These are phyloP conservation scores for Epinotia demarniana DNA, from an alignment of 2,888 invertebrate species.

Conservation along the genomic window DNA sequence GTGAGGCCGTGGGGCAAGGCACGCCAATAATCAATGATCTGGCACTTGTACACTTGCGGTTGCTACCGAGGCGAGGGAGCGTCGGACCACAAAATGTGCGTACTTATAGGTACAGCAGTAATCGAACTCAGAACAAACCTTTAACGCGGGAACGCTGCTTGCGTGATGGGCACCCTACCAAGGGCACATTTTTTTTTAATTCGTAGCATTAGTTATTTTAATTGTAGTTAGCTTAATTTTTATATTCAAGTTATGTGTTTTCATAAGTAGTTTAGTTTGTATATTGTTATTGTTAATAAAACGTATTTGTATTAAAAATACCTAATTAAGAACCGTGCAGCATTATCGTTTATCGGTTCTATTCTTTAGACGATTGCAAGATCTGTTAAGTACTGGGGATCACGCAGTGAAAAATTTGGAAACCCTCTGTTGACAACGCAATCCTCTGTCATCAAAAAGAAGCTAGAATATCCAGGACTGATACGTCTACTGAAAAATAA, in stretches of 20 bases:
- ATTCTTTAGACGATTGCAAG: neutral
- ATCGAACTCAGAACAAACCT: neutral
- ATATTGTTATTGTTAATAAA: too few relatives aligned
- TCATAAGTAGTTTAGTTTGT: too few relatives aligned
- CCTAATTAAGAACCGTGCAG: neutral
- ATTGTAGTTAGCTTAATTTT: too few relatives aligned
- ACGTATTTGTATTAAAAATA: too few relatives aligned
- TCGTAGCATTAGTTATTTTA: too few relatives aligned
- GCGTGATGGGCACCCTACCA: too few relatives aligned
- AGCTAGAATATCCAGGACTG: neutral
- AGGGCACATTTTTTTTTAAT: too few relatives aligned
- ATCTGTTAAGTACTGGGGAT: too few relatives aligned
- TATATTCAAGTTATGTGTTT: too few relatives aligned
- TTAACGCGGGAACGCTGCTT: too few relatives aligned
- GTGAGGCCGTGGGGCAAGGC: constrained; percentile 15
- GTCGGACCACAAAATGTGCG: neutral
- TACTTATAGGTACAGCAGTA: neutral
- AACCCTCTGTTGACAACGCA: too few relatives aligned
- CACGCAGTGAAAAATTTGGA: too few relatives aligned
- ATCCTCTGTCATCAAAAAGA: neutral
- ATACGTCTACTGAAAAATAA: neutral
- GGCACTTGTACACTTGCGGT: constrained; percentile 1
- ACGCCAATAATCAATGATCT: constrained; percentile 19
- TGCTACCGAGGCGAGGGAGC: constrained; percentile 14
- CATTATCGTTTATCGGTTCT: neutral